phyloP scores from a whole-genome alignment of 2,888 invertebrate genomes.

The Plebejus argus region DNA sequence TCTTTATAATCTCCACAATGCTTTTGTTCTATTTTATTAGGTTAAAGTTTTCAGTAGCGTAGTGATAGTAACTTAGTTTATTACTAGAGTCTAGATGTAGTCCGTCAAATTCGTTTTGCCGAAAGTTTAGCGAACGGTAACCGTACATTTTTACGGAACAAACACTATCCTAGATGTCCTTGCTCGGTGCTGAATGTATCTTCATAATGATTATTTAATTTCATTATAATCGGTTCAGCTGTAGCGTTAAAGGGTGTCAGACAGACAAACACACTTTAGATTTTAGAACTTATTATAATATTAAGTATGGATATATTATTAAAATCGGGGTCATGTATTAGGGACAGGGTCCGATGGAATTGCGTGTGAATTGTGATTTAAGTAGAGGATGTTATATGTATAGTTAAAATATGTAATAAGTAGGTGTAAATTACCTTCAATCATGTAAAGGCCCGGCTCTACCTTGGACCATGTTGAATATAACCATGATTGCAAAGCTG shows the following conservation, averaged over 20 bases:
- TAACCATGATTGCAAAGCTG: too few species aligned
- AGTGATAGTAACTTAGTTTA: not conserved
- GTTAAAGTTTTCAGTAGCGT: not conserved
- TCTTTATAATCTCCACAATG: not conserved
- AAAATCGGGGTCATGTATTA: constrained; percentile 37
- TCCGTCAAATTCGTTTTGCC: too few species aligned
- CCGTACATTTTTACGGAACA: too few species aligned
- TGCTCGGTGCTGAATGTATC: too few species aligned
- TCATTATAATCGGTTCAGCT: too few species aligned
- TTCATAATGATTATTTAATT: too few species aligned
- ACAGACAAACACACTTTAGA: too few species aligned
- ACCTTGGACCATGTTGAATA: too few species aligned
- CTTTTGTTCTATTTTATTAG: not conserved
- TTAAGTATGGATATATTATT: not conserved
- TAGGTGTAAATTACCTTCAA: constrained; percentile 5
- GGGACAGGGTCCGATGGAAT: constrained; percentile 40
- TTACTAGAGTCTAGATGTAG: too few species aligned
- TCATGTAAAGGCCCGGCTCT: not conserved
- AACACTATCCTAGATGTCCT: too few species aligned
- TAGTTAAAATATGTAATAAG: not conserved
- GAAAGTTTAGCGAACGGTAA: too few species aligned
- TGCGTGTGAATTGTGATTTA: constrained; percentile 38
- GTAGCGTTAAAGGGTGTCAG: not conserved
- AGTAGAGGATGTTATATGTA: constrained; percentile 35
- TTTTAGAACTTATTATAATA: too few species aligned